Evolutionary conservation across 1,140 invertebrate species (phyloP), one percentile per base, ranked within the genome.

Genomic region (Frieseomelitta varia): DNA sequence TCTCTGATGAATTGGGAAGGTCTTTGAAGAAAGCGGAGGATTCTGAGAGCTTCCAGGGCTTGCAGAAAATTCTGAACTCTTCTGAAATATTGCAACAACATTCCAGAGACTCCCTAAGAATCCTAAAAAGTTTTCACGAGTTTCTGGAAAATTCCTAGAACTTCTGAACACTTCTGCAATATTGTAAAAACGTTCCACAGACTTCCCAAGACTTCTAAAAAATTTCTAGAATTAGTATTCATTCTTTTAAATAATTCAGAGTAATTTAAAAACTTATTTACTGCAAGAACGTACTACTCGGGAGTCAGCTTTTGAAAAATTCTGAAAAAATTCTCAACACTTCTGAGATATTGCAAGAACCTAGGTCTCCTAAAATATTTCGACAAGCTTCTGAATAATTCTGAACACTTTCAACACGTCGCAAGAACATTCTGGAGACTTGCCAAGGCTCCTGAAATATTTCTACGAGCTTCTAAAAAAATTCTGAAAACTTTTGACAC

Each of bases 241-340:
- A 47, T 47, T 39, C 39, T 39, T 39, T 6, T 39, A 39, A 39
- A 4, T 39, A 39, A 39, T 39, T 11, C 21, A 24, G 24, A 0
- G 12, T 58, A n/a, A n/a, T 24, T 2, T 27, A 12, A 19, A 19
- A 0, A n/a, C n/a, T n/a, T n/a, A n/a, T n/a, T n/a, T 10, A 0
- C 2, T 3, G 15, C 0, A 1, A 3, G 19, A 27, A 24, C 0
- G 8, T n/a, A n/a, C n/a, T n/a, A n/a, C n/a, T n/a, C n/a, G n/a
- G n/a, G n/a, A n/a, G n/a, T n/a, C n/a, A n/a, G n/a, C n/a, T n/a
- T n/a, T n/a, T n/a, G n/a, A n/a, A n/a, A n/a, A n/a, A n/a, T 30
- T n/a, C 4, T 65, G 27, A 15, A 65, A 0, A 10, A 1, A 0
- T 67, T 30, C 17, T 10, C n/a, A 21, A 30, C 2, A 0, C 4